Base-by-base conservation (phyloP, 1,140 invertebrate species). In the Bombus superbus region DNA sequence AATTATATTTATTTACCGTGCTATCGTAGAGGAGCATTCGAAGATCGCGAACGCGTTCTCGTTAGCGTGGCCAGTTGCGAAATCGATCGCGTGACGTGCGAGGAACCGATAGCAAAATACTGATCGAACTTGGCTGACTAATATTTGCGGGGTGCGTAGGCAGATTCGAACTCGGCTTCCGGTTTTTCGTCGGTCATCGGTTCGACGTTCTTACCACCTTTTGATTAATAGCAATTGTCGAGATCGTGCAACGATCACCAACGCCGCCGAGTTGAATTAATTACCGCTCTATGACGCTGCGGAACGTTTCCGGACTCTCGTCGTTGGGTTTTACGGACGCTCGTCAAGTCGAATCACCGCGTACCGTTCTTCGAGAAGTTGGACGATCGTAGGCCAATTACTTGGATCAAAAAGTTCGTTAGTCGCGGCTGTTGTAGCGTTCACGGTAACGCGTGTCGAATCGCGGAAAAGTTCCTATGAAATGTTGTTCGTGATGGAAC, bases 261-360 rank as follows among this genome's bases (percentile, higher is more conserved):
- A 25, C 69, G 18, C 38, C 10, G n/a, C 32, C 42, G 38, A 69
- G 22, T 44, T 47, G 38, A 78, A 81, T 81, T 73, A 81, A 81
- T 81, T 81, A 81, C 40, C 47, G 18, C 18, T 8, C n/a, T 71
- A 44, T 81, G 80, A 81, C 80, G 80, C 28, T 47, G 80, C 80
- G 80, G 59, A 22, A 66, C 38, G 25, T 28, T 44, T 44, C 28
- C n/a, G 35, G 18, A 68, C 47, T 6, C 40, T 22, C 35, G 79
- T 42, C 57, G 28, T 72, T 18, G 22, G 62, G 25, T 15, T 47
- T 8, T 5, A 6, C 47, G 47, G 47, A 53, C 18, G 47, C 47
- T 62, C 64, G 3, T 8, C 3, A 59, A n/a, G 2, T 28, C 18
- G 2, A 53, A 28, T 53, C 25, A 10, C 4, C 32, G 42, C n/a